phyloP scores from a whole-genome alignment of 2,888 invertebrate species.

The Aleiodes testaceus region DNA sequence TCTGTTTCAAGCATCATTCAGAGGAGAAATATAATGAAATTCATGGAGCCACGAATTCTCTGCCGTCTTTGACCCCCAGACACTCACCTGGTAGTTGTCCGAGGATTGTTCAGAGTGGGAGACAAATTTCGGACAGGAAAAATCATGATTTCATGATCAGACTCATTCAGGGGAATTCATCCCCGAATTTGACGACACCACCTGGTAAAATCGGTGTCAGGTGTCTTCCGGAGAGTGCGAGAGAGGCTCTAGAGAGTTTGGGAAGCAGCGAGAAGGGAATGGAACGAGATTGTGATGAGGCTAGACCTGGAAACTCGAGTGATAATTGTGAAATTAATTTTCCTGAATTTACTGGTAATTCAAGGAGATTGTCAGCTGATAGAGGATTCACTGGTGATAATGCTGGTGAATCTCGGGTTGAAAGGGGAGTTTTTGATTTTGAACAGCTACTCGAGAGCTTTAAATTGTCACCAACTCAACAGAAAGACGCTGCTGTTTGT shows the following conservation, averaged over 20 bases:
- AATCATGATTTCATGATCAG: slow-evolving; percentile 2
- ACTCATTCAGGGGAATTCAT: slow-evolving; percentile 15
- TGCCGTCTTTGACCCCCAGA: neutral
- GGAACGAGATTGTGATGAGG: slow-evolving; percentile 17
- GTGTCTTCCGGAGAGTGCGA: neutral
- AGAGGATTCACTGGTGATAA: neutral
- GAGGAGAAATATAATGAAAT: slow-evolving; percentile 52
- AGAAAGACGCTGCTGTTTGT: slow-evolving; percentile 56
- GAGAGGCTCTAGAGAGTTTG: neutral
- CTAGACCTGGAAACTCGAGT: neutral
- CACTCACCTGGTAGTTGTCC: neutral
- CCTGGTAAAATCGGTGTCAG: neutral
- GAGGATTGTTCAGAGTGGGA: neutral
- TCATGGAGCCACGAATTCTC: slow-evolving; percentile 8
- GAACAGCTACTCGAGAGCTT: slow-evolving; percentile 62
- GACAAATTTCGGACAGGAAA: neutral
- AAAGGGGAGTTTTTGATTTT: slow-evolving; percentile 57
- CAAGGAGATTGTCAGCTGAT: neutral
- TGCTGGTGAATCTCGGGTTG: neutral
- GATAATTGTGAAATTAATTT: slow-evolving; percentile 6
- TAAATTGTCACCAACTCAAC: slow-evolving; percentile 56
- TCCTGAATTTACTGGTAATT: neutral
- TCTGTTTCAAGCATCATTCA: slow-evolving; percentile 61
- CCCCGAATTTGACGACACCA: slow-evolving; percentile 4
- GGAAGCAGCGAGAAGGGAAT: neutral